Base-by-base conservation (phyloP, 2,888 invertebrate genomes). In the Dasysyrphus albostriatus region DNA sequence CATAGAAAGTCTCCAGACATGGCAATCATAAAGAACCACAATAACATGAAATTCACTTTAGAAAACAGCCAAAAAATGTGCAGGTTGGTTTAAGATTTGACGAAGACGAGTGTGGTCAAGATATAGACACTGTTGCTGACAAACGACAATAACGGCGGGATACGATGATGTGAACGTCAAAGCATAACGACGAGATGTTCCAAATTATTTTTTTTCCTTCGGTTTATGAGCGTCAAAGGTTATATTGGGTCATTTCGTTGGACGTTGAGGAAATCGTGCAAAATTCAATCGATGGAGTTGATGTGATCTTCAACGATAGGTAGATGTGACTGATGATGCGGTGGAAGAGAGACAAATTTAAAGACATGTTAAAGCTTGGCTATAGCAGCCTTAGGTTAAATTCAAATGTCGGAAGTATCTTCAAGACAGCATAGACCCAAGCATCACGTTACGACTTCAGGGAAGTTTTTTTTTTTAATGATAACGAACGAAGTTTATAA, bases 161-260 rank as follows among this genome's bases (percentile, higher is more conserved):
- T 54, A 54, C 39, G 39, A 61, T 29, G 47, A 61, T 54, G 16
- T 58, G 67, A 67, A 44, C 54, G 34, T 67, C 47, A 76, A 76
- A 44, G 39, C 16, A 56, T n/a, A 42, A 32, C 83, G 51, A 44
- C 37, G 47, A 39, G 47, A 51, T 47, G 34, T 32, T 67, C 51
- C 65, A 32, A 29, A 32, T 54, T 67, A 19, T 79, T 79, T 39
- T 75, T 67, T 59, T 69, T 74, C 3, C 24, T 3, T 24, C 19
- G 10, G 78, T 87, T 82, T 87, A 82, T 72, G 82, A 82, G 82
- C 77, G 75, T 79, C 87, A 87, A 87, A 79, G 87, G 87, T 87
- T 79, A 78, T 58, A 29, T 51, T 44, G 54, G 70, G 72, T 78
- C 67, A 54, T 54, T 39, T 69, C 37, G 8, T 19, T 65, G 19